Conservation (phyloP, 2,888 invertebrate genomes). For the Drosophila prostipennis region DNA sequence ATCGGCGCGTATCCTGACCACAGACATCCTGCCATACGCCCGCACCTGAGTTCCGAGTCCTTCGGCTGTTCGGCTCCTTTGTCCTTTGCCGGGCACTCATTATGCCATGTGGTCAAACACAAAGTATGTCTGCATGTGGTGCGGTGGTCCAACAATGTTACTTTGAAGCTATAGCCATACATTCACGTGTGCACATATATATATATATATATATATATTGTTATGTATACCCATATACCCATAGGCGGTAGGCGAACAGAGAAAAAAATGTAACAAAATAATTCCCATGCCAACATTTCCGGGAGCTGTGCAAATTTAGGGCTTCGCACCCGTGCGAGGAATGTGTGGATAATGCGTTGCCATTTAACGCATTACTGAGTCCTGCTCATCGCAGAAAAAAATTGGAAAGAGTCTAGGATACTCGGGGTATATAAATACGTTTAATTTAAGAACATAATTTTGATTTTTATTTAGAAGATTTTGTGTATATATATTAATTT, state of each 20-base stretch:
- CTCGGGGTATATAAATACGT: background rate
- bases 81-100: constrained; percentile 51
- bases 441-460: no score
- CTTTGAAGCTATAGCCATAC: constrained; percentile 65
- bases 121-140: constrained; percentile 69
- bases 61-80: constrained; percentile 20
- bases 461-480: background rate
- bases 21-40: constrained; percentile 63
- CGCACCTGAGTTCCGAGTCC: constrained; percentile 15
- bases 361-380: constrained; percentile 66
- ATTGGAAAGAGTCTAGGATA: background rate
- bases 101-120: constrained; percentile 73
- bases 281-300: constrained; percentile 48
- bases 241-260: background rate
- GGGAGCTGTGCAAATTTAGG: constrained; percentile 61
- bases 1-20: constrained; percentile 54
- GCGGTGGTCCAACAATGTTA: constrained; percentile 54
- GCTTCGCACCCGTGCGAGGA: constrained; percentile 55
- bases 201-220: background rate
- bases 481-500: background rate
- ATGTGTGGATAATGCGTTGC: constrained; percentile 70
- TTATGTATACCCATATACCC: constrained; percentile 4
- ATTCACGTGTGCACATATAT: background rate
- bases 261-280: constrained; percentile 45
- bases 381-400: constrained; percentile 13